Base-by-base conservation (phyloP, 2,888 invertebrate genomes). In the Syrista parreyssii region DNA sequence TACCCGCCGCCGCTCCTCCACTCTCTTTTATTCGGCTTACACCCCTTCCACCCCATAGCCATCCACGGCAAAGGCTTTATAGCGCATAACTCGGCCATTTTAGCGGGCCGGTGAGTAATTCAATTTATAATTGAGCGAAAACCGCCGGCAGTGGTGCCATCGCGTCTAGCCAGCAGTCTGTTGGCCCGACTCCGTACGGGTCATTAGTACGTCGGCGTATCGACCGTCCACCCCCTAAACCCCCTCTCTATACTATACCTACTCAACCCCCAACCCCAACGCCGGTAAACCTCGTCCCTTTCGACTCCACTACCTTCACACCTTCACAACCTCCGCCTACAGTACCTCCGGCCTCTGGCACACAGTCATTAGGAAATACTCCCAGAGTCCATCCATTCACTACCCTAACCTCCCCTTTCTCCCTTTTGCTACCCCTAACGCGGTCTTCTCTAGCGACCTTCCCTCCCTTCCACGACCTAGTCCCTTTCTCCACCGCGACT, bases 191-290 rank as follows among this genome's bases (percentile, higher is more conserved):
- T 88, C 84, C 85, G 88, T 88, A 88, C 89, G 89, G 88, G 90
- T 90, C 89, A 90, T 90, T 90, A 91, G 89, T 90, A 89, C 89
- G 86, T 87, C 87, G 88, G 86, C 86, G 86, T 88, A 90, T 90
- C 89, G 90, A 91, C 87, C 88, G 87, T 81, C 84, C 82, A n/a
- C 79, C 79, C 35, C 75, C 78, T 76, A 75, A 80, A 78, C 76
- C 78, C 79, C 73, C 75, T 78, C 36, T 23, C 23, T 4, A 15
- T 15, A 1, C 40, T 40, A 40, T 40, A 40, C 40, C 40, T 40
- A 40, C 40, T 40, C 15, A 15, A 40, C 4, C 12, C 55, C 55
- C 23, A 23, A 0, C 55, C 0, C 55, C 23, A 9, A 23, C 23
- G 55, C 55, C 55, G 23, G 23, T 23, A 55, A 55, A 55, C 55